phyloP scores from a whole-genome alignment of 2,888 invertebrate species.

The Archips crataeganus region DNA sequence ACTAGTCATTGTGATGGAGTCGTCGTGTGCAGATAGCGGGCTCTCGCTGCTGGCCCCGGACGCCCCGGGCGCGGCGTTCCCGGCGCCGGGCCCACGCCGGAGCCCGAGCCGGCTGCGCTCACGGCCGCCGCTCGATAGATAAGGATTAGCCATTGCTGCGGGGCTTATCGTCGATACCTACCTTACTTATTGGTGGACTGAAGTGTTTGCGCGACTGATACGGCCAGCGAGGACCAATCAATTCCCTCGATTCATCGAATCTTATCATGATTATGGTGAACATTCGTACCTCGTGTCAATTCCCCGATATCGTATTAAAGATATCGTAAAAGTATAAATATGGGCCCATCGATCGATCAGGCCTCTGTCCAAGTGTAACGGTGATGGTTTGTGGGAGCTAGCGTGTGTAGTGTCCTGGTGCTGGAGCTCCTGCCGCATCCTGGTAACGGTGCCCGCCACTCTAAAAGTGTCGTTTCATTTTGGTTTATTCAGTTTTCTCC shows the following conservation, averaged over 20 bases:
- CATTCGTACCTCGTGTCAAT: slow-evolving; percentile 77
- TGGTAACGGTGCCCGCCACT: slow-evolving; percentile 41
- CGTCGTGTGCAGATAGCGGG: slow-evolving; percentile 69
- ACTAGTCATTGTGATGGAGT: slow-evolving; percentile 65
- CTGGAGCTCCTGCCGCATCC: slow-evolving; percentile 39
- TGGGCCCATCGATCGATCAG: slow-evolving; percentile 84
- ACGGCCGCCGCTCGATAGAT: slow-evolving; percentile 45
- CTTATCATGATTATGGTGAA: slow-evolving; percentile 84
- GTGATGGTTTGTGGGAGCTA: slow-evolving; percentile 66
- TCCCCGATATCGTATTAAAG: slow-evolving; percentile 82
- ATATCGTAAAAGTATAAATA: slow-evolving; percentile 85
- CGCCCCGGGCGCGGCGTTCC: slow-evolving; percentile 50
- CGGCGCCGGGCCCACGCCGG: slow-evolving; percentile 45
- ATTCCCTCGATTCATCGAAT: slow-evolving; percentile 73
- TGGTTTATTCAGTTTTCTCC: slow-evolving; percentile 11
- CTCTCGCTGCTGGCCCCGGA: slow-evolving; percentile 63
- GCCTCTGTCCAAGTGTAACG: slow-evolving; percentile 81
- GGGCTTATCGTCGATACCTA: slow-evolving; percentile 71
- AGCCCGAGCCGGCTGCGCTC: slow-evolving; percentile 9
- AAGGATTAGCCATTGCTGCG: slow-evolving; percentile 43
- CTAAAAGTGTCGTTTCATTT: slow-evolving; percentile 50
- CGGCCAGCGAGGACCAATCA: slow-evolving; percentile 76
- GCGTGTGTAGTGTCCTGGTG: slow-evolving; percentile 31
- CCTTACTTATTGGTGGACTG: slow-evolving; percentile 77
- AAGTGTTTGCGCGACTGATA: slow-evolving; percentile 82